Conservation (phyloP, 1,140 invertebrate species). For the Vanessa atalanta region DNA sequence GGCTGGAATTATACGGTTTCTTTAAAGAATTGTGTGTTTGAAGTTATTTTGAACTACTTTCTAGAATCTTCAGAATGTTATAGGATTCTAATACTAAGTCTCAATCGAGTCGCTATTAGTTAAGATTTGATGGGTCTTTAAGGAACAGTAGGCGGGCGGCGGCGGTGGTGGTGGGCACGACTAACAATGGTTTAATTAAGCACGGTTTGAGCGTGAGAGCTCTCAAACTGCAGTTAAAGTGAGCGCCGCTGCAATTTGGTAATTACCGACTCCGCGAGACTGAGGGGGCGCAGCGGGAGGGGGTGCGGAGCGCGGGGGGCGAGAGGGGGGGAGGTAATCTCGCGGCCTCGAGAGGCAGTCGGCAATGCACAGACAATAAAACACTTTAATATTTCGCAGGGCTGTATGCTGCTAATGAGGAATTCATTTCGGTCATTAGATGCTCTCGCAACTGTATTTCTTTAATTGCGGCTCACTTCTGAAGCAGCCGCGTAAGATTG, state of each 20-base stretch:
- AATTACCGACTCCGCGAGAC: constrained; percentile 48
- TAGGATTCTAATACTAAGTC: background rate
- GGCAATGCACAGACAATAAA: constrained; percentile 49
- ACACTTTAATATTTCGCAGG: constrained; percentile 46
- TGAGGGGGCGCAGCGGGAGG: constrained; percentile 17
- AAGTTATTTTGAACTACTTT: background rate
- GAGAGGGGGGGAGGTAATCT: constrained; percentile 37
- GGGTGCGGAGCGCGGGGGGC: constrained; percentile 5
- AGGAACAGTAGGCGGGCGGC: background rate
- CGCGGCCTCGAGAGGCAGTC: constrained; percentile 48
- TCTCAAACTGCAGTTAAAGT: constrained; percentile 53
- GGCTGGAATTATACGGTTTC: too few species aligned
- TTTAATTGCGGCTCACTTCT: constrained; percentile 40
- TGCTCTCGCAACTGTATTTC: constrained; percentile 37
- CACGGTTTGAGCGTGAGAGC: constrained; percentile 53
- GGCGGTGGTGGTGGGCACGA: constrained; percentile 27
- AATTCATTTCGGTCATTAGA: constrained; percentile 47
- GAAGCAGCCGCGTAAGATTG: constrained; percentile 34
- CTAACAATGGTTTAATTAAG: constrained; percentile 69
- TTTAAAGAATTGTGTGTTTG: background rate
- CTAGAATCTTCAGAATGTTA: background rate
- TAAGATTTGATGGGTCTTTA: constrained; percentile 9
- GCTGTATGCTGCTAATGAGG: constrained; percentile 47
- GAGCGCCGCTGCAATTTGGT: constrained; percentile 62
- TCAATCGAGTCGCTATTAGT: background rate